Base-by-base conservation (phyloP, 2,797 vertebrate species). In the Syngnathus rostellatus region DNA sequence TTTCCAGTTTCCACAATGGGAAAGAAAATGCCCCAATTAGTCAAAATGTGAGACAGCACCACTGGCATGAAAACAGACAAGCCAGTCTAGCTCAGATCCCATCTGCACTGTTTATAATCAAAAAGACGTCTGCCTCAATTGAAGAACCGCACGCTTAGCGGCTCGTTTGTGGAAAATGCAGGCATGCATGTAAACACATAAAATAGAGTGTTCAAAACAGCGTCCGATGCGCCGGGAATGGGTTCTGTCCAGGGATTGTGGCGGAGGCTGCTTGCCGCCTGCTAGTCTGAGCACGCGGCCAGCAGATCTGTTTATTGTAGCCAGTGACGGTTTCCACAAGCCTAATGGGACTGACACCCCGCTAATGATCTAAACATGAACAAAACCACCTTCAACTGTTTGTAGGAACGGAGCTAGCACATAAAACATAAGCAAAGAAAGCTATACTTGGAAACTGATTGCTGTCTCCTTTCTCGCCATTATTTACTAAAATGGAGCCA, bases 311-410 rank as follows among this genome's bases (percentile, higher is more conserved):
- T 91, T 96, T 95, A 94, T 93, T 94, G 93, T 96, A 93, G 89
- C 88, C 86, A 86, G 89, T 95, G 94, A 95, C 86, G 92, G 93
- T 94, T 94, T 95, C 94, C 94, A 93, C 83, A 85, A 92, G 92
- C 92, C 91, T 96, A 96, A 96, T 96, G 93, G 94, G 91, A 86
- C 83, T 93, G 93, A 94, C 93, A 91, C 92, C 91, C 89, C 87
- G 87, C 94, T 97, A 96, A 97, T 97, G 94, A 96, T 92, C 91
- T 89, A 90, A 90, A 87, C 89, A 89, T 94, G 88, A 93, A 94
- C 93, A 94, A 93, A 95, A 93, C 92, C 92, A 94, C 83, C 89
- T 86, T 92, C 87, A 86, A 88, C 89, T 89, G 90, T 91, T 90
- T 90, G 89, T 92, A 93, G 93, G 93, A 92, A 93, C 92, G 89